A percentile compares a stretch with the other conserved stretches of the same genome.
phyloP scores from a whole-genome alignment of 2,888 invertebrate species.

The Drosophila suboccidentalis region DNA sequence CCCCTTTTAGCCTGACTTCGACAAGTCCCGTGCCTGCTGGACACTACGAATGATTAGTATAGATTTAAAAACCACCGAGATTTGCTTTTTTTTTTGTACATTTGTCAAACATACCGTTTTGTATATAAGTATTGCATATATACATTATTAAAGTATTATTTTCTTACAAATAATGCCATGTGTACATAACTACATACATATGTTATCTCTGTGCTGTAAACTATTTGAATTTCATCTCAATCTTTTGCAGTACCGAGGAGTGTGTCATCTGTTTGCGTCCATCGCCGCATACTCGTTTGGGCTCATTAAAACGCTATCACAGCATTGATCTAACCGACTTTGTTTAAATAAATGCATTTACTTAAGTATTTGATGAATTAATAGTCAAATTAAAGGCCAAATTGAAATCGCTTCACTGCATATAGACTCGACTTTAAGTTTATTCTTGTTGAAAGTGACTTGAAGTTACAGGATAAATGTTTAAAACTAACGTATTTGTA shows the following conservation, averaged over 20 bases:
- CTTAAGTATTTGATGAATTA: neutral
- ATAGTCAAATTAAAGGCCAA: conserved; percentile 9
- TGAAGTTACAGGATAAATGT: conserved; percentile 68
- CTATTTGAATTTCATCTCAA: conserved; percentile 12
- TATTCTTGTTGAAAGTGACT: conserved; percentile 62
- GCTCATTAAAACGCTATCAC: conserved; percentile 66
- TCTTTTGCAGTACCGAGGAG: conserved; percentile 83
- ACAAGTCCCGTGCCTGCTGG: conserved; percentile 82
- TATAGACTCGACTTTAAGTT: conserved; percentile 61
- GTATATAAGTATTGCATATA: conserved; percentile 46
- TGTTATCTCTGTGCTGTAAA: neutral
- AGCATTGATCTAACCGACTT: conserved; percentile 77
- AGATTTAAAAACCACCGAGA: conserved; percentile 53
- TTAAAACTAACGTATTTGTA: conserved; percentile 55
- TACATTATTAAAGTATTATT: conserved; percentile 67
- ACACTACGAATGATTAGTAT: conserved; percentile 77
- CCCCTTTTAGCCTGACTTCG: conserved; percentile 82
- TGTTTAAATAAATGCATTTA: conserved; percentile 57
- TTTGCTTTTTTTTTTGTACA: conserved; percentile 43
- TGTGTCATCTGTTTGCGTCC: conserved; percentile 82
- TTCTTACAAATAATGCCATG: conserved; percentile 23
- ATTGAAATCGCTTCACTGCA: conserved; percentile 14
- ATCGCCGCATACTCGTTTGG: conserved; percentile 69
- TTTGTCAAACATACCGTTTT: conserved; percentile 19
- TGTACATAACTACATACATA: neutral